Conservation (phyloP, 2,113 vertebrate genomes). For the Bambusicola thoracicus region DNA sequence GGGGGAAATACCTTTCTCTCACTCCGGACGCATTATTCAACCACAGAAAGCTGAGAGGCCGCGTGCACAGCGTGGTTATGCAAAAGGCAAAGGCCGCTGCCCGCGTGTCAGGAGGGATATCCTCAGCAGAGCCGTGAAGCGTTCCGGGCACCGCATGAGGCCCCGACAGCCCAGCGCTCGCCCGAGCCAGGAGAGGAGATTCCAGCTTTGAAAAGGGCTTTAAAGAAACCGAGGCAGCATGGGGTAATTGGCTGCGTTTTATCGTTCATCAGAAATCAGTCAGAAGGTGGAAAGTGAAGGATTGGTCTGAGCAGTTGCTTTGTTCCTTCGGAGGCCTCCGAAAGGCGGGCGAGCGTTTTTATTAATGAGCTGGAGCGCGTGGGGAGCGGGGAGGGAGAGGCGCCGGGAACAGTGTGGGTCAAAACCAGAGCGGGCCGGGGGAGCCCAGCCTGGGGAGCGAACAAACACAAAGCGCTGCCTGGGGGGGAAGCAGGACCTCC, state of each 20-base stretch:
- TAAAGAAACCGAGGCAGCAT: background rate
- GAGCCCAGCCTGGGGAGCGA: background rate
- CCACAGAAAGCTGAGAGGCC: background rate
- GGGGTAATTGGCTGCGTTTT: background rate
- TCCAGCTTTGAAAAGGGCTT: background rate
- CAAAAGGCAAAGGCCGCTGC: background rate
- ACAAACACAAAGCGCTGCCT: background rate
- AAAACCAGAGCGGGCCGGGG: background rate
- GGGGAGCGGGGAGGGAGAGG: background rate
- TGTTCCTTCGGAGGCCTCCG: background rate
- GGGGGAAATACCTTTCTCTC: background rate
- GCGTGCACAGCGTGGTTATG: rapidly evolving
- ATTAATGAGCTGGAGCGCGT: background rate
- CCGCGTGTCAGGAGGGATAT: background rate
- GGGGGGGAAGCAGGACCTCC: background rate
- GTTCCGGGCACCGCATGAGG: rapidly evolving
- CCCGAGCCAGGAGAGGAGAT: background rate
- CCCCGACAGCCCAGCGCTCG: background rate
- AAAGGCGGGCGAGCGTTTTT: background rate
- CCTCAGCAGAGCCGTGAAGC: background rate
- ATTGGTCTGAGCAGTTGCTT: background rate
- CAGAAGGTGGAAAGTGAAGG: background rate
- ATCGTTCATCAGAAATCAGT: background rate
- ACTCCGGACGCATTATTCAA: background rate
- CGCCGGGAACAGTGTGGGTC: background rate